phyloP scores from a whole-genome alignment of 2,888 invertebrate genomes.

The Nomada hirtipes region DNA sequence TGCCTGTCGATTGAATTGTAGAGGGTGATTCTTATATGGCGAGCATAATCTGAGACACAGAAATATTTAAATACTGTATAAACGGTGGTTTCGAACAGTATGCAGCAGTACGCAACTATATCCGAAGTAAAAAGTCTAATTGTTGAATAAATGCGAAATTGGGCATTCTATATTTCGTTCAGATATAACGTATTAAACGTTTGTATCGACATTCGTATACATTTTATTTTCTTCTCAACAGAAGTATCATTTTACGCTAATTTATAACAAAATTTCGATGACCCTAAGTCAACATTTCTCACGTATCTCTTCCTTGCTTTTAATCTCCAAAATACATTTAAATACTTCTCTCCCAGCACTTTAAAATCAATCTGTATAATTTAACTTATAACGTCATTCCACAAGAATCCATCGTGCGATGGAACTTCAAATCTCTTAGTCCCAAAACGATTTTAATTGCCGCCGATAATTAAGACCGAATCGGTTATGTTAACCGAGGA shows the following conservation, averaged over 20 bases:
- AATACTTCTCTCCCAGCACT: neutral
- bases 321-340: neutral
- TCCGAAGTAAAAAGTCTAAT: too few species aligned
- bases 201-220: neutral
- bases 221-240: neutral
- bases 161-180: too few species aligned
- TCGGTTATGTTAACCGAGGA: neutral
- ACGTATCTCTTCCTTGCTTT: neutral
- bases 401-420: neutral
- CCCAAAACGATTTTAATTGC: neutral
- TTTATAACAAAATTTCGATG: neutral
- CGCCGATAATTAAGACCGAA: neutral
- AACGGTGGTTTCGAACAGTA: too few species aligned
- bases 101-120: too few species aligned
- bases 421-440: too few species aligned
- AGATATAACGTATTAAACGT: neutral
- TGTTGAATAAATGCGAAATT: too few species aligned
- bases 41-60: neutral
- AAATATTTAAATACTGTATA: neutral
- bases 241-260: neutral
- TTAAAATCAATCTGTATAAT: neutral
- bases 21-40: neutral
- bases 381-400: neutral
- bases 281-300: neutral
- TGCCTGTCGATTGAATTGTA: neutral